Base-by-base conservation (phyloP, 2,888 invertebrate species). In the Habrosyne pyritoides region DNA sequence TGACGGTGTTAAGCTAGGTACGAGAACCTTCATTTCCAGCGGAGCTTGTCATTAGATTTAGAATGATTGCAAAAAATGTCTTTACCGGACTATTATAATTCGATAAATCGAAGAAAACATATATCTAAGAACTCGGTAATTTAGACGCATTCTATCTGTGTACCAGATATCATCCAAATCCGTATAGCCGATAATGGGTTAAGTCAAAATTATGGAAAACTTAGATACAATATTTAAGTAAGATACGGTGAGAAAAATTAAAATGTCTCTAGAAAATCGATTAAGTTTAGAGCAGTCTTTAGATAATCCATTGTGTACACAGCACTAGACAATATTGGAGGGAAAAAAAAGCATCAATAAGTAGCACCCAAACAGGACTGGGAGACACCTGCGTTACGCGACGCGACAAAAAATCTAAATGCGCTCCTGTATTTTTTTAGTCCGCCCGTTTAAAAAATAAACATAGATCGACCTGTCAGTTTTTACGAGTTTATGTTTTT, bases 341-440 rank as follows among this genome's bases (percentile, higher is more conserved):
- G 65, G 74, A 80, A 79, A 78, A 79, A 69, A 55, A 63, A 62
- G 56, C 71, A 42, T 42, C 42, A 42, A 42, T 42, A 42, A 70
- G 58, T 75, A 73, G 71, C 71, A 69, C 66, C 67, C 67, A 73
- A 78, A 73, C 72, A 78, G 75, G 77, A 81, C 69, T 64, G 69
- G 61, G 65, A 65, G 74, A 82, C 88, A 89, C 88, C 87, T 87
- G 87, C 83, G 84, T 86, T 89, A 88, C 87, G 84, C 87, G 75
- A 81, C 78, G 79, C 81, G 81, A 84, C 82, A 24, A 28, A 22
- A 28, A 28, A 83, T 64, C 71, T 69, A 75, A 77, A 76, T 69
- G 75, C 64, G 66, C 67, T 68, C 64, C 59, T 63, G 63, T 67
- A 75, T 75, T 78, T 69, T 76, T 75, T 79, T 78, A 64, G 54